Conservation (phyloP, 2,113 vertebrate genomes). For the Ceyx margarethae region DNA sequence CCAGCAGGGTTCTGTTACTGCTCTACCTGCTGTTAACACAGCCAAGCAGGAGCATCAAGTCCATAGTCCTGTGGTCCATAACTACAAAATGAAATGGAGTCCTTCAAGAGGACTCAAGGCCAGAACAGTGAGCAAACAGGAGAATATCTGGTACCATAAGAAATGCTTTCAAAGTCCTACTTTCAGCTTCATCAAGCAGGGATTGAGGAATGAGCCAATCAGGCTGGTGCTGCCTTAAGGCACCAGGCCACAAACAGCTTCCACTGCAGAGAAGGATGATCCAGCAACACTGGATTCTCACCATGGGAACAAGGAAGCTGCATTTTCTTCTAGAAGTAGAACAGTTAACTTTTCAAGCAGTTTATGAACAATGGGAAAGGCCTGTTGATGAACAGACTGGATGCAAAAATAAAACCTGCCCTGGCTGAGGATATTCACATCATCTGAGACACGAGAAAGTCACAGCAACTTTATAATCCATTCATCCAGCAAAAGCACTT, state of each 20-base stretch:
- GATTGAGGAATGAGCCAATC: background rate
- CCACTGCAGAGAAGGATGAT: background rate
- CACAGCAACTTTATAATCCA: background rate
- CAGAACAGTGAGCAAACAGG: too few relatives aligned
- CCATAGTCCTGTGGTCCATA: background rate
- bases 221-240: background rate
- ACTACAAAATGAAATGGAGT: background rate
- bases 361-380: background rate
- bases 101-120: background rate
- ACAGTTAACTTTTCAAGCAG: background rate
- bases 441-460: background rate
- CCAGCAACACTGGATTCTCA: background rate
- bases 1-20: background rate
- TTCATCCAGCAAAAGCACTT: background rate
- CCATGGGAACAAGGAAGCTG: rapidly evolving
- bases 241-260: background rate
- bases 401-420: background rate
- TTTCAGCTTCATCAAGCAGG: background rate
- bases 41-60: rapidly evolving
- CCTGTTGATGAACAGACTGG: background rate
- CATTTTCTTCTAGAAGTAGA: background rate
- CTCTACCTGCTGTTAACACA: too few relatives aligned
- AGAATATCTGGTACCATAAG: background rate
- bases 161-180: background rate
- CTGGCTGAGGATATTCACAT: background rate